Evolutionary conservation across 2,113 vertebrate species (phyloP), one percentile per base, ranked within the genome.

Genomic region (Protomyctophum bolini): DNA sequence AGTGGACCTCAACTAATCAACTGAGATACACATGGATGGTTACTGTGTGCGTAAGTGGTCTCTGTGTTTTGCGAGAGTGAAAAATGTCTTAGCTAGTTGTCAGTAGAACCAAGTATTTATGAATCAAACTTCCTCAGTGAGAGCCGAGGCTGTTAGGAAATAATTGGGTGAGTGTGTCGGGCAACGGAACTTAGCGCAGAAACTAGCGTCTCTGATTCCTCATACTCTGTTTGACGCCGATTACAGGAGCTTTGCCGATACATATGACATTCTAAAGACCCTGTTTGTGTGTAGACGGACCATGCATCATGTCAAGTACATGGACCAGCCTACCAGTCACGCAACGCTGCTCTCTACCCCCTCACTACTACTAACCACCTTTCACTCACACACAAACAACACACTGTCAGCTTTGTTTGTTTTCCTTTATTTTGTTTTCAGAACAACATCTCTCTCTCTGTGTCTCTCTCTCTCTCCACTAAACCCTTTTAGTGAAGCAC

Each of bases 221-320:
- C 77, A 91, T 89, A 83, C 90, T 90, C 91, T 88, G 93, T 94
- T 95, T 88, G 95, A 94, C 94, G 68, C 91, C 92, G 91, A 89
- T 92, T 93, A 91, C 90, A 93, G 93, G 94, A 92, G 94, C 92
- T 94, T 94, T 93, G 92, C 91, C 89, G 94, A 90, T 92, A 93
- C 92, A 86, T 91, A 81, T 41, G 80, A 91, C 85, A 80, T 93
- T 95, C 89, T 92, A 90, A 92, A 69, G 66, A 70, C 73, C 82
- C 90, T 80, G 88, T 92, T 90, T 5, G 64, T 73, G 86, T 76
- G 33, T 74, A 28, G 59, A 91, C 81, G 83, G 90, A 91, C 85
- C 79, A 86, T 3, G 86, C 79, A 21, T 72, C 82, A 68, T 61
- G 68, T 72, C 21, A 66, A 41, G 33, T 41, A 52, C 74, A 62